Evolutionary conservation across 2,113 vertebrate genomes (phyloP).

Genomic region (Procavia capensis): DNA sequence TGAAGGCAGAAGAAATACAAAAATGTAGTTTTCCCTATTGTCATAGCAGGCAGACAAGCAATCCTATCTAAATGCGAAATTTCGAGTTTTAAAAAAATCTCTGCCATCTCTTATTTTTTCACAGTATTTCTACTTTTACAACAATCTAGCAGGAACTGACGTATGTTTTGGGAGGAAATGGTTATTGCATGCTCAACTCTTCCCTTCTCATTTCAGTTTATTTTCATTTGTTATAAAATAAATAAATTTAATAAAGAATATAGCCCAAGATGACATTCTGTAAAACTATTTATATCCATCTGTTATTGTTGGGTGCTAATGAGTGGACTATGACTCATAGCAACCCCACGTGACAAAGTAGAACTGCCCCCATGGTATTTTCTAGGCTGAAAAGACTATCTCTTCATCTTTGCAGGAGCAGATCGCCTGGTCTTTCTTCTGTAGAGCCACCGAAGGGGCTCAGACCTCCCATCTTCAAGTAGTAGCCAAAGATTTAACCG

Average conservation of each 20-base stretch:
- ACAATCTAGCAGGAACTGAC: neutral
- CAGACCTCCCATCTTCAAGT: no score
- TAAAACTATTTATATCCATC: neutral
- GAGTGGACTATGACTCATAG: no score
- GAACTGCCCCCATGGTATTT: no score
- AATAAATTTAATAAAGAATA: slow-evolving; percentile 25
- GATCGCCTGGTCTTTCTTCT: no score
- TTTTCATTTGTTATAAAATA: slow-evolving; percentile 28
- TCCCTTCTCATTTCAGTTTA: neutral
- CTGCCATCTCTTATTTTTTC: neutral
- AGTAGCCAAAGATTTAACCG: no score
- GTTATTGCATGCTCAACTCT: neutral
- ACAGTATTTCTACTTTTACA: neutral
- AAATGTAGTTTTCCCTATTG: neutral
- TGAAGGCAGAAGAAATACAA: neutral
- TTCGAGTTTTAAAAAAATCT: neutral
- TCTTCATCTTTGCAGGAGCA: no score
- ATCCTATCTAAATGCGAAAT: neutral
- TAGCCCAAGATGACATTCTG: neutral
- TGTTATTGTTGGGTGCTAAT: no score
- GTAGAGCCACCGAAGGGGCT: no score
- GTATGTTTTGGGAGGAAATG: neutral
- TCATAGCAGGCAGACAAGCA: neutral
- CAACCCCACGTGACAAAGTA: no score
- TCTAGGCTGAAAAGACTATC: no score